Evolutionary conservation across 2,113 vertebrate genomes (phyloP).

Genomic region (Ameiurus melas): DNA sequence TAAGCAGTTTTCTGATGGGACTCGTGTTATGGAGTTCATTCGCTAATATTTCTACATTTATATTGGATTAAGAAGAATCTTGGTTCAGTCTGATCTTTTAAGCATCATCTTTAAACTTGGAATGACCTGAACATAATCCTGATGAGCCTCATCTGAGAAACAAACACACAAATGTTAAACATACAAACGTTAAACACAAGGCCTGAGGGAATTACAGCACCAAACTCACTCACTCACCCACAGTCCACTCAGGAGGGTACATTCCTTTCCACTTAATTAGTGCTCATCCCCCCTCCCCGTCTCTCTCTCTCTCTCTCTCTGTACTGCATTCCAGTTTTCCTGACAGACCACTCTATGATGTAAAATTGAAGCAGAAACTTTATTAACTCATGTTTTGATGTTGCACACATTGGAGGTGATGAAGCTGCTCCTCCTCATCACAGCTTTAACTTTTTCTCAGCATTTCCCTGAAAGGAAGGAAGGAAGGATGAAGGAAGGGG

Average conservation of each 20-base stretch:
- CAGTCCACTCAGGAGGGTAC: constrained; percentile 20
- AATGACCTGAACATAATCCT: no score
- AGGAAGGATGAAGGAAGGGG: no score
- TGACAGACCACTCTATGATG: neutral
- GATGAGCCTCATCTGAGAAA: neutral
- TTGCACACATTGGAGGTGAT: neutral
- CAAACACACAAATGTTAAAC: neutral
- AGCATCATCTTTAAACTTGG: no score
- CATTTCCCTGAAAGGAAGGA: no score
- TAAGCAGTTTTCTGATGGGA: neutral
- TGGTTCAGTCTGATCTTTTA: no score
- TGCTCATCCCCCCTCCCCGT: neutral
- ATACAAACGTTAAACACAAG: no score
- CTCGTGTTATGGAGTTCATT: no score
- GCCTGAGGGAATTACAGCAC: neutral
- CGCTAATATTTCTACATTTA: no score
- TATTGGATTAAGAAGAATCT: no score
- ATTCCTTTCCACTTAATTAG: constrained; percentile 52
- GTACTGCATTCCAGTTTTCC: neutral
- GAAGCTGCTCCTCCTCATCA: neutral
- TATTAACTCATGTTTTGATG: neutral
- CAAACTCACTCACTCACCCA: neutral
- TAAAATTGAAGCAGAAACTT: neutral
- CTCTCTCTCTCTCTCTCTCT: neutral
- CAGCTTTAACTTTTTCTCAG: neutral